Base-by-base conservation (phyloP, 2,888 invertebrate species). In the Odontomyia ornata region DNA sequence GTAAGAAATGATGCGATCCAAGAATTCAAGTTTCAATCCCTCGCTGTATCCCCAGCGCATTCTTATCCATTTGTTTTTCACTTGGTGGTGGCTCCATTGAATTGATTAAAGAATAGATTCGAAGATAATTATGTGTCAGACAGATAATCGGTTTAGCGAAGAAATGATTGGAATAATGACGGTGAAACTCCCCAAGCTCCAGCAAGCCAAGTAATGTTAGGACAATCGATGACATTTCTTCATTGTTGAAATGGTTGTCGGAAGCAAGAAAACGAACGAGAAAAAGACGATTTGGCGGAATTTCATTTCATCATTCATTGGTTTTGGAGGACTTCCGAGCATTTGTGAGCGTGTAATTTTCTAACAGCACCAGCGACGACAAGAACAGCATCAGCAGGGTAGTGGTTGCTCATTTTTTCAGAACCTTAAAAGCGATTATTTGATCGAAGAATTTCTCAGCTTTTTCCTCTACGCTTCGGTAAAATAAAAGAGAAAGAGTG, bases 101-200 rank as follows among this genome's bases (percentile, higher is more conserved):
- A 73, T 73, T 60, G 73, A 73, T 60, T 73, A 73, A 36, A 73
- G 60, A 73, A 73, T 73, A 73, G 73, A 57, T 73, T 60, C 60
- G 36, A 57, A 73, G 73, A 73, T 73, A 73, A 73, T 73, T 73
- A 73, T 73, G 36, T 73, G 73, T 73, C 73, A 60, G 73, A 60
- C 60, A 36, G 73, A 73, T 73, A 73, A 73, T 73, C 73, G 73
- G 73, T 73, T 73, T 73, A 73, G 57, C 36, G 36, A 73, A 21
- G 60, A 73, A 73, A 73, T 73, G 73, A 47, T 60, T 57, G 73
- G 60, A 73, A 73, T 60, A 60, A 60, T 60, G 73, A 36, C 27
- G 15, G 9, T 23, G 60, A 30, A 43, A 72, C 27, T 46, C 1
- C 15, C 36, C 47, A 23, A 27, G 72, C 30, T 43, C 23, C 27